A percentile compares a stretch with the other conserved stretches of the same genome.
Evolutionary conservation across 2,797 vertebrate genomes (phyloP).

Genomic region (Onychomys leucogaster): DNA sequence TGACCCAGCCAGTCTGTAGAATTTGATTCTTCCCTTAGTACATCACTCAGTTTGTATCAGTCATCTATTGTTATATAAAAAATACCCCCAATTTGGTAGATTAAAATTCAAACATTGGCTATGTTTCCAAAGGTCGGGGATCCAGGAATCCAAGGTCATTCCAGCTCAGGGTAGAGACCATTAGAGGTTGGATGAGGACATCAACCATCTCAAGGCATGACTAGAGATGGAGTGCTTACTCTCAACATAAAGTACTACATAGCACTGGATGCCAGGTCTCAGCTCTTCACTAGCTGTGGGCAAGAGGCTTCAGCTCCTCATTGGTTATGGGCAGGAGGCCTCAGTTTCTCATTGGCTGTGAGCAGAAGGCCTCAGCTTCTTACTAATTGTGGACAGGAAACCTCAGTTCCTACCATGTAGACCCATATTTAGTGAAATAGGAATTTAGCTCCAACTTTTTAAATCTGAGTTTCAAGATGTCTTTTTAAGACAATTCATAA

Average conservation of each 20-base stretch:
- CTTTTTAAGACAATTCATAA: neutral
- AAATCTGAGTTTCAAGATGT: neutral
- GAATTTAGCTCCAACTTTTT: neutral
- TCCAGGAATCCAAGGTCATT: neutral
- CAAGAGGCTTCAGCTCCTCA: neutral
- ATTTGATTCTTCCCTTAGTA: neutral
- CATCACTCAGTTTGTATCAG: neutral
- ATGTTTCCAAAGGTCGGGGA: neutral
- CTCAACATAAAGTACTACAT: neutral
- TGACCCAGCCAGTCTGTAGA: neutral
- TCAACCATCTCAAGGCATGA: neutral
- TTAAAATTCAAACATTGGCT: neutral
- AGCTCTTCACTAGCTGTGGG: neutral
- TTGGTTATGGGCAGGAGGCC: neutral
- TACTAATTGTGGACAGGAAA: neutral
- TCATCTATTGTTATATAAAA: neutral
- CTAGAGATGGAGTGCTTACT: neutral
- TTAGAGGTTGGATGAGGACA: neutral
- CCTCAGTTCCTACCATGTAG: neutral
- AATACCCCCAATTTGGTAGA: neutral
- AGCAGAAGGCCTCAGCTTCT: neutral
- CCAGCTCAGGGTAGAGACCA: neutral
- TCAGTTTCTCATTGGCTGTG: neutral
- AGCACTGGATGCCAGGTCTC: neutral
- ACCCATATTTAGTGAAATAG: neutral